Percentiles rank a stretch among this genome's conserved stretches.
phyloP scores from a whole-genome alignment of 2,113 vertebrate genomes.

The Pithys albifrons region DNA sequence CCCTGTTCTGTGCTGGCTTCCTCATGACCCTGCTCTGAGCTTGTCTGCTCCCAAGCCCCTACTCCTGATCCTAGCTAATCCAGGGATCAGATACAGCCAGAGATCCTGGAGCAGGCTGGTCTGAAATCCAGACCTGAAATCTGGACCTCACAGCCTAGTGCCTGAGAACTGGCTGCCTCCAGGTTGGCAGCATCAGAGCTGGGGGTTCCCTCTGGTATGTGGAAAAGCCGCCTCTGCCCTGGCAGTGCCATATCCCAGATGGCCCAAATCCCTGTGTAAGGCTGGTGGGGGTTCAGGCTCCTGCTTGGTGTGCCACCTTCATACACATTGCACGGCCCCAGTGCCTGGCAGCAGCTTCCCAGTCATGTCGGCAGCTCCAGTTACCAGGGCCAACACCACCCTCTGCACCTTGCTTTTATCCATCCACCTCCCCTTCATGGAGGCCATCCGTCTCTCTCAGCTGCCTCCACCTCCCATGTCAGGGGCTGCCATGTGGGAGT shows the following conservation, averaged over 20 bases:
- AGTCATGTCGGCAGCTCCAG: not conserved
- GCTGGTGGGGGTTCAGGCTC: not conserved
- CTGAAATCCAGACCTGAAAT: not conserved
- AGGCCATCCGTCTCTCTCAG: not conserved
- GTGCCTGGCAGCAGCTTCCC: not conserved
- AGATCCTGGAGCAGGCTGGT: not conserved
- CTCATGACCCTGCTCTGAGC: not conserved
- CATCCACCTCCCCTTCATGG: not conserved
- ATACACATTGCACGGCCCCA: not conserved
- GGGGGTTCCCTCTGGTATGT: fast-evolving
- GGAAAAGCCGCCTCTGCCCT: not conserved
- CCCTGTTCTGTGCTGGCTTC: not conserved
- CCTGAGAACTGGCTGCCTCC: not conserved
- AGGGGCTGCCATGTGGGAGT: not conserved
- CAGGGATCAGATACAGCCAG: not conserved
- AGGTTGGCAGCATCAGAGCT: not conserved
- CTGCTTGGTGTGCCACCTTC: not conserved
- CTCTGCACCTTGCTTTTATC: not conserved
- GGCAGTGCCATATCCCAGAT: not conserved
- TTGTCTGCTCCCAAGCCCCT: not conserved
- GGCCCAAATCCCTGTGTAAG: fast-evolving
- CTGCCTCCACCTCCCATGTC: not conserved
- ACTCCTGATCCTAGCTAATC: not conserved
- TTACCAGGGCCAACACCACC: not conserved
- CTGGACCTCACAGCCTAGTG: not conserved